Evolutionary conservation across 2,797 vertebrate genomes (phyloP).

Genomic region (Syncerus caffer): DNA sequence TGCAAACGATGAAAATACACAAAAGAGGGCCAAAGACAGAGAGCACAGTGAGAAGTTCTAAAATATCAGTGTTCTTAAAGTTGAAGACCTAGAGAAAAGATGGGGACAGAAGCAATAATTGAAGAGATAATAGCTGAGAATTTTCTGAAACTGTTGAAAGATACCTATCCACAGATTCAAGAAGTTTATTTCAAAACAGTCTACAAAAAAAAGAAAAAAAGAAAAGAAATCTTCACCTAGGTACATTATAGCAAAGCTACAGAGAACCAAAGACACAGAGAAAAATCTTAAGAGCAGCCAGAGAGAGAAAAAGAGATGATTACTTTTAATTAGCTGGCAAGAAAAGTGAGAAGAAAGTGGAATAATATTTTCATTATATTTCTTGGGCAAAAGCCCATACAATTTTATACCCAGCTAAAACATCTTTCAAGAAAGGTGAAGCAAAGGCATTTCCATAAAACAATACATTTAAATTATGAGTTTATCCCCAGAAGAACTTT

Average conservation of each 20-base stretch:
- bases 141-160: neutral
- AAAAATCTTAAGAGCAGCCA: neutral
- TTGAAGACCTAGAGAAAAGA: neutral
- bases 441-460: neutral
- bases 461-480: neutral
- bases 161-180: neutral
- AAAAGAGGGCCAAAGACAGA: neutral
- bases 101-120: neutral
- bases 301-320: neutral
- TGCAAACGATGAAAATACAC: neutral
- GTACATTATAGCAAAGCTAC: neutral
- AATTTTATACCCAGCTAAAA: conserved; percentile 33
- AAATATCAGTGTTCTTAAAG: neutral
- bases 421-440: neutral
- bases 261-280: neutral
- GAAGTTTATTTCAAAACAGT: neutral
- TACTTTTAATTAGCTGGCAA: neutral
- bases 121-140: neutral
- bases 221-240: neutral
- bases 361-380: neutral
- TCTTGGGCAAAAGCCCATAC: neutral
- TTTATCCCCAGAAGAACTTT: neutral
- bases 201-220: neutral
- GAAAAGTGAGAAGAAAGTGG: neutral
- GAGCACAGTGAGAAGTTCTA: neutral